Base-by-base conservation (phyloP, 2,888 invertebrate genomes). In the Branchinecta sandiegonensis region DNA sequence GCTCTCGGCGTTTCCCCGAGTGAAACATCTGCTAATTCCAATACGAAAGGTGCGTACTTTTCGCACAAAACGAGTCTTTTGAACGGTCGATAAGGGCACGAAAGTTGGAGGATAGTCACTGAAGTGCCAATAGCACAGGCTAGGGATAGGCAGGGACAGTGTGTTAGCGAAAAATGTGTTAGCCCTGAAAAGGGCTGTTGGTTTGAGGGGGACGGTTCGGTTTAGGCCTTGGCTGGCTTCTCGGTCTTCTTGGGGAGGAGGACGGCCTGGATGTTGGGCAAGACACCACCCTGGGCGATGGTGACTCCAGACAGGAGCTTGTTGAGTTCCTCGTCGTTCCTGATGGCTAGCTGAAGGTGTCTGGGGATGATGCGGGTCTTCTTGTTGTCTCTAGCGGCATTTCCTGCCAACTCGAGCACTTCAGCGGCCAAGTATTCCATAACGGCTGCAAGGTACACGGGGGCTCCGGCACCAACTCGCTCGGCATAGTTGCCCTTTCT, bases 341-440 rank as follows among this genome's bases (percentile, higher is more conserved):
- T 74, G 74, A 79, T 77, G 70, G 79, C 79, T 69, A 79, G 72
- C 72, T 79, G 79, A 23, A 79, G 74, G 72, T 79, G 79, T 67
- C 79, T 74, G 12, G 79, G 79, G 69, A 79, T 78, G 72, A 79
- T 79, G 78, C 85, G 75, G 72, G 80, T 79, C 74, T 86, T 88
- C 72, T 86, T 84, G 76, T 86, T 86, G 69, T 86, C 84, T 56
- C 79, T 76, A 0, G 85, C 85, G 0, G 83, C 85, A 70, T 85
- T 83, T 1, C 83, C 80, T 0, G 85, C 83, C 74, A 85, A 78
- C 73, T 85, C 85, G 69, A 85, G 74, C 17, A 85, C 83, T 79
- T 88, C 87, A 17, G 87, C 86, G 0, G 85, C 82, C 46, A 86
- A 75, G 72, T 86, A 86, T 73, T 86, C 85, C 74, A 86, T 75